Conservation (phyloP, 1,140 invertebrate species). For the Coenobita brevimanus region DNA sequence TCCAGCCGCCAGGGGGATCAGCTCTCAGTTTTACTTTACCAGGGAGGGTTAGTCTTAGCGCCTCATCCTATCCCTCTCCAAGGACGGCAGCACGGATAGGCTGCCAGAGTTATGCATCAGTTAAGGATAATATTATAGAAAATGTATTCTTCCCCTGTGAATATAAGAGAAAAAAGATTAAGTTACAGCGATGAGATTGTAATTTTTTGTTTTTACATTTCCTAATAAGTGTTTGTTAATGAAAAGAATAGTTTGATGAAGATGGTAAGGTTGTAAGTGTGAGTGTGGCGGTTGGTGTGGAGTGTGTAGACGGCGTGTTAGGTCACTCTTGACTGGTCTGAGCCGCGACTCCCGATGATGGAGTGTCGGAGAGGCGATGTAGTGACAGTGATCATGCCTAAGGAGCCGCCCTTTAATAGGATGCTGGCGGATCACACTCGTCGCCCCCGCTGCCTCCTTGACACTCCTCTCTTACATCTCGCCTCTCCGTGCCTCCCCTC, state of each 20-base stretch:
- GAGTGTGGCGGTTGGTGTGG: not conserved
- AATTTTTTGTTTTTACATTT: too few species aligned
- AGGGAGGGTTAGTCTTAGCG: not conserved
- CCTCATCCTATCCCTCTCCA: not conserved
- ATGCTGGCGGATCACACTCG: slow-evolving; percentile 11
- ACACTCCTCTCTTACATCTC: not conserved
- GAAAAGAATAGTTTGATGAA: too few species aligned
- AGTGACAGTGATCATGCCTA: slow-evolving; percentile 19
- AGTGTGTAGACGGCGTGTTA: slow-evolving; percentile 16
- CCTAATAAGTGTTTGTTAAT: too few species aligned
- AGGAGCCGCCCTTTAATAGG: slow-evolving; percentile 37
- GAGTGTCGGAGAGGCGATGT: slow-evolving; percentile 3
- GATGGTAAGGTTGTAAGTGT: not conserved
- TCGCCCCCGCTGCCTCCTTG: not conserved
- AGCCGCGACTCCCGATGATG: slow-evolving; percentile 13
- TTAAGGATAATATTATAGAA: too few species aligned
- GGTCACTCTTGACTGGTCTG: slow-evolving; percentile 49
- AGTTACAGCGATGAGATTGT: too few species aligned
- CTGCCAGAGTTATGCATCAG: too few species aligned
- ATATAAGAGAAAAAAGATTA: too few species aligned
- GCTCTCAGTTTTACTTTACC: slow-evolving; percentile 30
- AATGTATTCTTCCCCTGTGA: too few species aligned
- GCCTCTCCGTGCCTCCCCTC: not conserved
- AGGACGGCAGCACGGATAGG: not conserved
- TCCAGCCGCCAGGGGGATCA: slow-evolving; percentile 32